Percentiles rank a stretch among this genome's conserved stretches.
Evolutionary conservation across 2,797 vertebrate genomes (phyloP).

Genomic region (Phoeniculus purpureus): DNA sequence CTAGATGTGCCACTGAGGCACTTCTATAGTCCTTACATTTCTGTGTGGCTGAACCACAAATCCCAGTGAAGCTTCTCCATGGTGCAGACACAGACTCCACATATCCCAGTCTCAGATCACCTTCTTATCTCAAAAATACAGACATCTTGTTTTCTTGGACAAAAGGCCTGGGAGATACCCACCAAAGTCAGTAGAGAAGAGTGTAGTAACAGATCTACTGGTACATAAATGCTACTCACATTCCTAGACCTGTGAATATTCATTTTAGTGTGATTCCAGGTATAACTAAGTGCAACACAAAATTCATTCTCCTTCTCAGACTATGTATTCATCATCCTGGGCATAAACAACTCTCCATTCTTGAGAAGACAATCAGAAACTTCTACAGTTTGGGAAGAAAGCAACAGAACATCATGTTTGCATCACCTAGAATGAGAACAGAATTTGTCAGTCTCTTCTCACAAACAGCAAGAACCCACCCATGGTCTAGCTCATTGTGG

Average conservation of each 20-base stretch:
- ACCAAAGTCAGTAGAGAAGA: background rate
- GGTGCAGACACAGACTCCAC: background rate
- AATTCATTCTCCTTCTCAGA: background rate
- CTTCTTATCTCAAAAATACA: background rate
- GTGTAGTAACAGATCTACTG: background rate
- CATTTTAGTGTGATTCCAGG: background rate
- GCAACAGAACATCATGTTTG: background rate
- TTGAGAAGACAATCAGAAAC: background rate
- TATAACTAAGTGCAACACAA: background rate
- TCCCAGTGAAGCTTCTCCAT: background rate
- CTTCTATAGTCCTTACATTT: background rate
- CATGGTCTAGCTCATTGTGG: no score
- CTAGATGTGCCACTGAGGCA: background rate
- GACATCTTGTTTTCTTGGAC: background rate
- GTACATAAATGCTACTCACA: background rate
- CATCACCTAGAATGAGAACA: background rate
- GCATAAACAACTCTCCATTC: background rate
- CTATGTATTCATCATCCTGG: background rate
- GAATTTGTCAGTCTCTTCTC: background rate
- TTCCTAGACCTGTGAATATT: background rate
- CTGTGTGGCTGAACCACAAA: background rate
- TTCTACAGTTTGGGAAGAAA: background rate
- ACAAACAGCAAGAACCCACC: no score
- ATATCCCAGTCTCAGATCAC: background rate
- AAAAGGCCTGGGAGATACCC: background rate